phyloP scores from a whole-genome alignment of 2,113 vertebrate genomes.

The Semnornis frantzii region DNA sequence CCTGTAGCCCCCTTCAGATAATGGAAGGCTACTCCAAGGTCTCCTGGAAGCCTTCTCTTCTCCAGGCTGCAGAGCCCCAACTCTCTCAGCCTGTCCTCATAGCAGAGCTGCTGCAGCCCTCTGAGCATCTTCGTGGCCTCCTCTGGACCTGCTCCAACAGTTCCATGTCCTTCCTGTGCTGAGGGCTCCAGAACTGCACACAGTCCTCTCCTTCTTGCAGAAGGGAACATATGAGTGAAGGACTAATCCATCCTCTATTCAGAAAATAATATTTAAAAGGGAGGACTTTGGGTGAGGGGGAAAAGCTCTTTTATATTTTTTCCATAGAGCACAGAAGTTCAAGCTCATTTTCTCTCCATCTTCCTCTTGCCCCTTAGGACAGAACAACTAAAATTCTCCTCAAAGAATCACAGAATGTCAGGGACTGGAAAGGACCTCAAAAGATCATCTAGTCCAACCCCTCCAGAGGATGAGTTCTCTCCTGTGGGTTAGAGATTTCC shows the following conservation, averaged over 20 bases:
- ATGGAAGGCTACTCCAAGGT: too few species aligned
- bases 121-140: too few species aligned
- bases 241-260: background rate
- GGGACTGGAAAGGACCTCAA: too few species aligned
- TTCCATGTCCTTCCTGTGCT: too few species aligned
- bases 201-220: background rate
- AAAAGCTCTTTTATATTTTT: background rate
- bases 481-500: background rate
- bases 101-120: too few species aligned
- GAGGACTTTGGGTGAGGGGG: background rate
- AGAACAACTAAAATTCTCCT: background rate
- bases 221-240: background rate
- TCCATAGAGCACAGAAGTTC: background rate
- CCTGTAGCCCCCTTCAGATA: too few species aligned
- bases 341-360: background rate
- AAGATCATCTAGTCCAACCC: too few species aligned
- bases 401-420: background rate
- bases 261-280: background rate
- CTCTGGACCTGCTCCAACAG: too few species aligned
- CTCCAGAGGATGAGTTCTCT: background rate
- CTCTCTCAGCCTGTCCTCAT: too few species aligned
- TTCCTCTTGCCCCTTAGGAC: background rate
- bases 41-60: too few species aligned
- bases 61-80: too few species aligned
- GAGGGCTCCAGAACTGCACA: too few species aligned